Evolutionary conservation across 2,888 invertebrate genomes (phyloP).

Genomic region (Stenurella melanura): DNA sequence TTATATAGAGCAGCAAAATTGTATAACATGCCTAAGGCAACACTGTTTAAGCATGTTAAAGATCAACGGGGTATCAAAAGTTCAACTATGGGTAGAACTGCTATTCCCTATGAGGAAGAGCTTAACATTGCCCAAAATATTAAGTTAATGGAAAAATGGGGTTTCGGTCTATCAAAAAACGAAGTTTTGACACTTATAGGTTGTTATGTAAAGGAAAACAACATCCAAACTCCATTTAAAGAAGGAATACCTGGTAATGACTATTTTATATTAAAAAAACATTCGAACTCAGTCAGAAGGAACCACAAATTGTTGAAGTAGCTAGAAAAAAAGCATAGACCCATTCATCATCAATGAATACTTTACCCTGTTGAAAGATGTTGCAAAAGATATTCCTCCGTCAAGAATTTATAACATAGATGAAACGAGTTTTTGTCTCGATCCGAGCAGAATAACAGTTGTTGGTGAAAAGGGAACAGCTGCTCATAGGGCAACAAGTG

Average conservation of each 20-base stretch:
- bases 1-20: slow-evolving; percentile 23
- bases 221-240: no score
- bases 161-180: slow-evolving; percentile 37
- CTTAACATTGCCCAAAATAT: slow-evolving; percentile 28
- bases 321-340: slow-evolving; percentile 45
- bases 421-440: slow-evolving; percentile 53
- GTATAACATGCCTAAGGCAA: slow-evolving; percentile 36
- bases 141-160: slow-evolving; percentile 32
- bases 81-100: slow-evolving; percentile 32
- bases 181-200: slow-evolving; percentile 35
- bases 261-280: slow-evolving; percentile 56
- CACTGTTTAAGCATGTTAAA: slow-evolving; percentile 41
- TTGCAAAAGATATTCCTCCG: slow-evolving; percentile 27
- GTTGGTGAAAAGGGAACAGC: slow-evolving; percentile 30
- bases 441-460: slow-evolving; percentile 40
- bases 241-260: no score
- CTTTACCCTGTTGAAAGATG: slow-evolving; percentile 38
- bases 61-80: slow-evolving; percentile 27
- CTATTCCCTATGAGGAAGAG: slow-evolving; percentile 39
- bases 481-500: slow-evolving; percentile 36
- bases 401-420: slow-evolving; percentile 47
- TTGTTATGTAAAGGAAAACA: slow-evolving; percentile 29
- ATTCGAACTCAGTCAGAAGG: slow-evolving; percentile 57
- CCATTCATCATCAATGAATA: slow-evolving; percentile 45
- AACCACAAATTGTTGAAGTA: slow-evolving; percentile 45